Evolutionary conservation across 2,797 vertebrate species (phyloP).

Genomic region (Girardinus metallicus): DNA sequence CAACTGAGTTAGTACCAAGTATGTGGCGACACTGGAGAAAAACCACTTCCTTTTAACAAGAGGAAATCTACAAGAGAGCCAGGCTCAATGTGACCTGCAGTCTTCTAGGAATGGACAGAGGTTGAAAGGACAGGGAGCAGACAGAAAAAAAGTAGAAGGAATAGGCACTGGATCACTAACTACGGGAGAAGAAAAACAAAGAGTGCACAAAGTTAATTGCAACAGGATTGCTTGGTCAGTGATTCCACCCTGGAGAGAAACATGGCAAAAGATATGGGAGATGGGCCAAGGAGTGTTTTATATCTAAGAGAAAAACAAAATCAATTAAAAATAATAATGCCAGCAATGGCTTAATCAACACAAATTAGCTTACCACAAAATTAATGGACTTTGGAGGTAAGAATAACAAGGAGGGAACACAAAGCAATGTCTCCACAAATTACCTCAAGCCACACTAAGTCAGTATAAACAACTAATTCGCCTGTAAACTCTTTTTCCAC

Average conservation of each 20-base stretch:
- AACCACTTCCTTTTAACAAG: neutral
- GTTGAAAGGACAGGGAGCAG: neutral
- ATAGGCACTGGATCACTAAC: neutral
- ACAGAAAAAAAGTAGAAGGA: neutral
- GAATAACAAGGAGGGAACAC: neutral
- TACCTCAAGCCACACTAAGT: neutral
- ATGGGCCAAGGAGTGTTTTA: neutral
- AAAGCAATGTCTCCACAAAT: neutral
- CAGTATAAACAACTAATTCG: neutral
- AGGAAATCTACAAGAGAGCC: neutral
- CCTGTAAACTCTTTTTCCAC: neutral
- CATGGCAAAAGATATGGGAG: neutral
- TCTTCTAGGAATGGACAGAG: neutral
- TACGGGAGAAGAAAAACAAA: neutral
- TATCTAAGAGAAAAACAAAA: neutral
- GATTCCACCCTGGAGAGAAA: neutral
- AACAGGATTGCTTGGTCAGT: neutral
- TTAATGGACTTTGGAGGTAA: neutral
- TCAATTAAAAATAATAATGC: neutral
- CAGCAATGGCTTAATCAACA: neutral
- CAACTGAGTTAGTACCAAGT: neutral
- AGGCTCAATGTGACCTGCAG: neutral
- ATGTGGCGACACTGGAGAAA: neutral
- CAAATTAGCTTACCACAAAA: neutral
- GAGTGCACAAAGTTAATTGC: neutral